These are phyloP conservation scores for Agonopterix alstromeriana DNA, from an alignment of 2,888 invertebrate species.

Conservation along the genomic window DNA sequence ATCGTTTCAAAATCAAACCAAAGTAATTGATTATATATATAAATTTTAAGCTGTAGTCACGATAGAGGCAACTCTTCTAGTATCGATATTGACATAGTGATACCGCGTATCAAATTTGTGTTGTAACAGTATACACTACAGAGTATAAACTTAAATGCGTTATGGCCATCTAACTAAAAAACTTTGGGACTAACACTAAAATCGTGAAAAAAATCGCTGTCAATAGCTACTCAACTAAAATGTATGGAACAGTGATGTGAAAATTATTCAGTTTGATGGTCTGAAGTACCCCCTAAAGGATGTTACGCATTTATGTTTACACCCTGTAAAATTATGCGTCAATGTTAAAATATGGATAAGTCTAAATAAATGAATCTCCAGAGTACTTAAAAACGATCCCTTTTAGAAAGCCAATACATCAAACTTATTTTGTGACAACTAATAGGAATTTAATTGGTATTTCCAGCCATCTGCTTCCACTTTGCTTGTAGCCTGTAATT, in stretches of 20 bases:
- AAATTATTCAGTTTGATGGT: no score
- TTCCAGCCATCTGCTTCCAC: slow-evolving; percentile 30
- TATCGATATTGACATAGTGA: no score
- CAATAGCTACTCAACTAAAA: no score
- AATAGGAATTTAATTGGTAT: slow-evolving; percentile 36
- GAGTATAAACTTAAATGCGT: background rate
- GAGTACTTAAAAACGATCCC: background rate
- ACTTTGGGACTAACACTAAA: background rate
- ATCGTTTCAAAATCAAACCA: background rate
- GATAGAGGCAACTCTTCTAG: no score
- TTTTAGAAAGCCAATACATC: slow-evolving; percentile 14
- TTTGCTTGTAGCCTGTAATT: slow-evolving; percentile 25
- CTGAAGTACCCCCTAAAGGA: no score
- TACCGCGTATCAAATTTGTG: no score
- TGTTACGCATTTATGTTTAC: no score
- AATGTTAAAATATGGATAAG: background rate
- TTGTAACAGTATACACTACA: background rate
- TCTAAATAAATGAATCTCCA: background rate
- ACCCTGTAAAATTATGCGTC: background rate
- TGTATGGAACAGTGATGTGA: no score
- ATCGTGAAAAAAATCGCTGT: background rate
- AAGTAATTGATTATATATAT: no score
- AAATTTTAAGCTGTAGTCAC: no score
- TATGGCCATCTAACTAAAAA: background rate
- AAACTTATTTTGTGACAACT: slow-evolving; percentile 17